Base-by-base conservation (phyloP, 2,113 vertebrate genomes). In the Upupa epops region DNA sequence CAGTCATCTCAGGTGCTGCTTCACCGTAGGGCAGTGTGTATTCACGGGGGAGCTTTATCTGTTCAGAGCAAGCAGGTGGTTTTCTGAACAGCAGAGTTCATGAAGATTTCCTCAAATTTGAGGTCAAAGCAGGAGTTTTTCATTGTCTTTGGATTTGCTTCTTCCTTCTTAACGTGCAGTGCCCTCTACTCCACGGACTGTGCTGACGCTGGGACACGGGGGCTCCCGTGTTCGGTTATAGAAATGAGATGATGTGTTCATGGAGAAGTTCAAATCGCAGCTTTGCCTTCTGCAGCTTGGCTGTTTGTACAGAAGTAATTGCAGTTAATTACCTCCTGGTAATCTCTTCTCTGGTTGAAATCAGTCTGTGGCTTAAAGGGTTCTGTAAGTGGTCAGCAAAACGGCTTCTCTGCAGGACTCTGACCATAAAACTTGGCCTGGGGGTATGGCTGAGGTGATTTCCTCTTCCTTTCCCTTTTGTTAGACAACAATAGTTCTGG, bases 11-110 rank as follows among this genome's bases (percentile, higher is more conserved):
- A 61, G 60, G 36, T 52, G 17, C 29, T 18, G 18, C 64, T 74
- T 83, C 13, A 4, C 71, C 5, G 60, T 29, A 31, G 14, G 8
- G 25, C 8, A 68, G 8, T 8, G 13, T 51, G n/a, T 28, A 8
- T 4, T 2, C 3, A 0, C 7, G 11, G 0, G 0, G 34, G 17
- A 13, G 14, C 29, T 83, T 83, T 70, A 34, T n/a, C 19, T 37
- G 3, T 76, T 64, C 32, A 11, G 58, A 66, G 19, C 2, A 73
- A 79, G 9, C 13, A 34, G 40, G 16, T 45, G 13, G 31, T 68
- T 69, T 88, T 52, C 45, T 69, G 54, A 76, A 52, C 22, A 51
- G 9, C 7, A 45, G 19, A 40, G 14, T 21, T 91, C 55, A 42
- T 40, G 25, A 46, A 55, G 7, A 42, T 69, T 60, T 72, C 40